Evolutionary conservation across 1,140 invertebrate species (phyloP), one percentile per base, ranked within the genome.

Genomic region (Drusus annulatus): DNA sequence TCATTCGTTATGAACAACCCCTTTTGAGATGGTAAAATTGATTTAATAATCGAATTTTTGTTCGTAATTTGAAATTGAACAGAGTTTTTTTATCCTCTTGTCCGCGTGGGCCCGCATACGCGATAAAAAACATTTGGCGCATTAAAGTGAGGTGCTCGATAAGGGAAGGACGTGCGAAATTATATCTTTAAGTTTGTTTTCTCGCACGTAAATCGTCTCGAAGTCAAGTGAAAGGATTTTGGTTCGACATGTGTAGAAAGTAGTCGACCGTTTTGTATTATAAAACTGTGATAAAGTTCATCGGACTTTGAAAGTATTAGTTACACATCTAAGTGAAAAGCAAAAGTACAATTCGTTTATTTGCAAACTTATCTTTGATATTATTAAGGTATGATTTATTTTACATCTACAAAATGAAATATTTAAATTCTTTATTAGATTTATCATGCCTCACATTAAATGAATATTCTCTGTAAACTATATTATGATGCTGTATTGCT

Each of bases 261-360:
- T 75, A 58, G 28, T 75, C 31, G 13, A 56, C 23, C 52, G 54
- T 31, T 36, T 75, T 58, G 52, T 25, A 75, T 74, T 74, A 74
- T 77, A 77, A 63, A 77, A 19, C 76, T 65, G 76, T 78, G 76
- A 68, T 78, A 78, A 75, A 75, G 71, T 75, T 75, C 54, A 36
- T 58, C 54, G 71, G 31, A 75, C 71, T 58, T 17, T 23, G 15
- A 71, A 58, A 75, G 76, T 68, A 68, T 78, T 78, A 52, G 51
- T 68, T 45, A 36, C 0, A 16, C 36, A 13, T 23, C 8, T 21
- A 21, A 51, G n/a, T 71, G 50, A 8, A 71, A 25, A 71, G 17
- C 68, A 23, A 51, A 17, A 71, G 45, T 50, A 51, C 23, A 15
- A 51, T n/a, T n/a, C 36, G 19, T 60, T 74, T 58, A 75, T 75